Evolutionary conservation across 1,140 invertebrate genomes (phyloP).

Genomic region (Aplysia californica): DNA sequence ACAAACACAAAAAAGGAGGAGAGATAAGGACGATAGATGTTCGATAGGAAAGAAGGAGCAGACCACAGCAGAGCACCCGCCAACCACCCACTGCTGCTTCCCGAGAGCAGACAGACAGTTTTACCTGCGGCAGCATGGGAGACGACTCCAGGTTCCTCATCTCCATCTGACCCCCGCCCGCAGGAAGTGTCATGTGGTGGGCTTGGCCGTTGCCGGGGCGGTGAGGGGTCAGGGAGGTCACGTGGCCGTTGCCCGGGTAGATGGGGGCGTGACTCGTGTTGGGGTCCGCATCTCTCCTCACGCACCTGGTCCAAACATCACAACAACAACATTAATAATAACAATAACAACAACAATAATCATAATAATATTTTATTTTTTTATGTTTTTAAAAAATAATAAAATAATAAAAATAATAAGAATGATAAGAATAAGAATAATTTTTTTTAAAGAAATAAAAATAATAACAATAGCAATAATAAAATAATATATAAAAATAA

Average conservation of each 20-base stretch:
- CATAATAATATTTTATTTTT: neutral
- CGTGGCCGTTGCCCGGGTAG: constrained; percentile 14
- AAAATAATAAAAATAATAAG: neutral
- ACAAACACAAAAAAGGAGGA: no score
- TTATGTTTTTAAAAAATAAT: neutral
- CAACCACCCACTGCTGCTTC: no score
- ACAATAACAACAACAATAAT: neutral
- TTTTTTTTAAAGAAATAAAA: no score
- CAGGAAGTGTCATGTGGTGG: neutral
- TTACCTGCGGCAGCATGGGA: constrained; percentile 9
- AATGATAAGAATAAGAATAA: no score
- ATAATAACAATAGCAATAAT: no score
- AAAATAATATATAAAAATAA: no score
- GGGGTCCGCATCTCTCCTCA: neutral
- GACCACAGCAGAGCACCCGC: no score
- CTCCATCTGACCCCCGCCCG: neutral
- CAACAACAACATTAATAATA: neutral
- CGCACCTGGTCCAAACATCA: neutral
- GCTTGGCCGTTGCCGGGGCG: constrained; percentile 15
- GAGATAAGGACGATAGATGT: no score
- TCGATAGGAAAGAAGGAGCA: no score
- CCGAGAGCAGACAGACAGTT: neutral
- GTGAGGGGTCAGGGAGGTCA: neutral
- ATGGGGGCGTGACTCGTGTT: constrained; percentile 15
- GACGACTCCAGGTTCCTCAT: constrained; percentile 2